A percentile compares a stretch with the other conserved stretches of the same genome.
phyloP scores from a whole-genome alignment of 92 coral and sea anemone species.

The Actinernus sp. region DNA sequence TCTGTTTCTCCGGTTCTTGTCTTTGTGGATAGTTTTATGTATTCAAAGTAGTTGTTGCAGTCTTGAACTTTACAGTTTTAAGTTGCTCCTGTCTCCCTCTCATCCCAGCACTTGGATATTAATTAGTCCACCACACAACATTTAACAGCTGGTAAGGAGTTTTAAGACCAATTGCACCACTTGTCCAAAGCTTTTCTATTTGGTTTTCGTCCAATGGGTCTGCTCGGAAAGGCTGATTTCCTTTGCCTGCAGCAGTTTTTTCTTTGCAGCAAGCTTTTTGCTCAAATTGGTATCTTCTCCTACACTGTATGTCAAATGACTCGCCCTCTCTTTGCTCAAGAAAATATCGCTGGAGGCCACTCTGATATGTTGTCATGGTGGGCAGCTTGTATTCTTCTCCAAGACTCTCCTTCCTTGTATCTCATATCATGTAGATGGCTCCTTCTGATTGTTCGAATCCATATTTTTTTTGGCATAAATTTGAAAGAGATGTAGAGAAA shows the following conservation, averaged over 20 bases:
- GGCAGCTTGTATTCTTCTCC: conserved; percentile 37
- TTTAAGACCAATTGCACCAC: conserved; percentile 45
- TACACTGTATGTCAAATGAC: too few relatives aligned
- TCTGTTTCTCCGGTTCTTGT: conserved; percentile 26
- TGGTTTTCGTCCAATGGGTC: conserved; percentile 40
- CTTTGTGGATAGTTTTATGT: conserved; percentile 21
- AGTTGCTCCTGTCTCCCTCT: conserved; percentile 30
- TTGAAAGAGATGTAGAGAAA: too few relatives aligned
- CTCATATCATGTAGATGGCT: too few relatives aligned
- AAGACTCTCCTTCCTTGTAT: too few relatives aligned
- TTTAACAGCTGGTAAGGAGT: conserved; percentile 19
- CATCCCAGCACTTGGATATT: conserved; percentile 26
- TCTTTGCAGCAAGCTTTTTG: conserved; percentile 21
- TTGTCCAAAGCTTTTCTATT: conserved; percentile 25
- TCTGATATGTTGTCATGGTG: conserved; percentile 21
- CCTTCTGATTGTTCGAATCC: too few relatives aligned
- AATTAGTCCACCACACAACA: conserved; percentile 38
- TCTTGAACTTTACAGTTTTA: conserved; percentile 23
- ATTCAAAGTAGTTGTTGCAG: conserved; percentile 3
- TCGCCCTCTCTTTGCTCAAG: too few relatives aligned
- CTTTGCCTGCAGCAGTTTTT: conserved; percentile 26
- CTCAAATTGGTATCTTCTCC: conserved; percentile 27
- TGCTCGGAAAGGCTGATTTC: conserved; percentile 26
- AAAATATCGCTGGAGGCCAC: conserved; percentile 37
- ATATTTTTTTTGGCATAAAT: too few relatives aligned